A percentile compares a stretch with the other conserved stretches of the same genome.
Evolutionary conservation across 2,113 vertebrate genomes (phyloP).

Genomic region (Rhegmatorhina hoffmannsi): DNA sequence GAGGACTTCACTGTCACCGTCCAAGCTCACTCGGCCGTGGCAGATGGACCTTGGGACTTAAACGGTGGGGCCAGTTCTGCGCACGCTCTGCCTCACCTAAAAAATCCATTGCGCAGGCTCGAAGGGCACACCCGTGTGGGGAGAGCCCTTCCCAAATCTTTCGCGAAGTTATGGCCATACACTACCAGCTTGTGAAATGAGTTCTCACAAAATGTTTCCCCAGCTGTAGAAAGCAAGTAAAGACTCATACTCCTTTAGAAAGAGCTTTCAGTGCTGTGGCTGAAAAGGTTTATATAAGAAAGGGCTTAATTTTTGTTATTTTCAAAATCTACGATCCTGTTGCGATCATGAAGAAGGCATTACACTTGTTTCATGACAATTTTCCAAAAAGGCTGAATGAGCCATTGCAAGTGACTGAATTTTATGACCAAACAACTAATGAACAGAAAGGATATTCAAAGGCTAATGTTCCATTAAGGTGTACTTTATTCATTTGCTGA

Average conservation of each 20-base stretch:
- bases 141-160: no score
- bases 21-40: no score
- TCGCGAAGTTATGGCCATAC: no score
- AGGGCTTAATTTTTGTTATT: background rate
- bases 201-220: background rate
- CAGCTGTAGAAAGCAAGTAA: background rate
- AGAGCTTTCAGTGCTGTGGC: background rate
- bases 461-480: background rate
- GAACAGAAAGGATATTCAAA: background rate
- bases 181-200: background rate
- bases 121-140: no score
- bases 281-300: background rate
- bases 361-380: background rate
- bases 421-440: background rate
- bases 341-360: background rate
- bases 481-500: slow-evolving; percentile 9
- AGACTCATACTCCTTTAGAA: background rate
- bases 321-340: background rate
- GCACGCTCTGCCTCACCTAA: no score
- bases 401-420: background rate
- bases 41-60: no score
- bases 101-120: no score
- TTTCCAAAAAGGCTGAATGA: background rate
- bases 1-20: no score
- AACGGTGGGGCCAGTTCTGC: no score